Conservation (phyloP, 2,888 invertebrate species). For the Orthosia incerta region DNA sequence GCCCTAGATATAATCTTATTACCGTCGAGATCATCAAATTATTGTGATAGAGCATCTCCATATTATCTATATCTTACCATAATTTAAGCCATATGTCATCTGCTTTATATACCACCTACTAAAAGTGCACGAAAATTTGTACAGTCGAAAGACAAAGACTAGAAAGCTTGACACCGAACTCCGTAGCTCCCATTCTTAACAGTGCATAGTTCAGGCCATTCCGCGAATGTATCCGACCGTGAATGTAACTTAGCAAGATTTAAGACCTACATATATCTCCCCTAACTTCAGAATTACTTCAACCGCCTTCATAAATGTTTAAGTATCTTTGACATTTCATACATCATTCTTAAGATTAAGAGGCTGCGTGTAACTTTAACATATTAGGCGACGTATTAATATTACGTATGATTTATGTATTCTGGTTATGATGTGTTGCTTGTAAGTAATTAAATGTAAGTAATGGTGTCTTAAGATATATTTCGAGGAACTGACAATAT, state of each 20-base stretch:
- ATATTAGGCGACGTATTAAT: constrained; percentile 44
- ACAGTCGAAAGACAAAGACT: not conserved
- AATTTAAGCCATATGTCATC: not conserved
- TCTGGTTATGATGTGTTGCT: constrained; percentile 40
- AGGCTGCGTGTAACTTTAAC: constrained; percentile 36
- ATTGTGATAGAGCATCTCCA: not conserved
- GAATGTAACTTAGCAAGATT: constrained; percentile 47
- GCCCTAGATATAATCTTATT: not conserved
- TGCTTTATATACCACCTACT: not conserved
- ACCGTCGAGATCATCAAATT: not conserved
- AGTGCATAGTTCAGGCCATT: constrained; percentile 25
- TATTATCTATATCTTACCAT: not conserved
- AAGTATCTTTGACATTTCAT: constrained; percentile 57
- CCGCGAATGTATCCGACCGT: constrained; percentile 37
- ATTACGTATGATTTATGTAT: constrained; percentile 54
- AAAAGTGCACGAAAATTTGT: not conserved
- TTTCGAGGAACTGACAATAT: not conserved
- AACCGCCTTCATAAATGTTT: constrained; percentile 55
- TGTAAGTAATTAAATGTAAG: constrained; percentile 33
- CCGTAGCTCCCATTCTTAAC: constrained; percentile 11
- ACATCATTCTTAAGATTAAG: constrained; percentile 55
- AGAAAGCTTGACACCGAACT: constrained; percentile 12
- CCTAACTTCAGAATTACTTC: constrained; percentile 53
- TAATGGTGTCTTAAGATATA: not conserved
- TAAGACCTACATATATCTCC: constrained; percentile 45